Evolutionary conservation across 2,797 vertebrate genomes (phyloP).

Genomic region (Borostomias antarcticus): DNA sequence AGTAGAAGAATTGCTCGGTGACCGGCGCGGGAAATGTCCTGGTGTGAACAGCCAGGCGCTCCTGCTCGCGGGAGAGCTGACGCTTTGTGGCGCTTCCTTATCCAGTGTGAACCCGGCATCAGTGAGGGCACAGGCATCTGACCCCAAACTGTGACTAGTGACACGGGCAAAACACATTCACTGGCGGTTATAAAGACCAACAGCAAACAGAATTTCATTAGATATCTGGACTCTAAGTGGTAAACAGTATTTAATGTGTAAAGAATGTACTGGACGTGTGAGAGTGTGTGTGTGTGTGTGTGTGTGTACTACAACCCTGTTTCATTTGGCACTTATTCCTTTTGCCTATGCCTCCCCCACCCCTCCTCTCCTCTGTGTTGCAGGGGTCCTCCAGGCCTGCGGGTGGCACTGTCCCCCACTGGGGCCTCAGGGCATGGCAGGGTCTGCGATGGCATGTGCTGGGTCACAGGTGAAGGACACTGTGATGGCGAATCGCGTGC

Average conservation of each 20-base stretch:
- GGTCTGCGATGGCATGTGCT: slow-evolving; percentile 83
- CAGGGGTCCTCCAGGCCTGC: slow-evolving; percentile 54
- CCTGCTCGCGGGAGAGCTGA: too few species aligned
- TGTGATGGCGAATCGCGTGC: slow-evolving; percentile 91
- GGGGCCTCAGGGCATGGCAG: slow-evolving; percentile 64
- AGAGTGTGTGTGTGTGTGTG: background rate
- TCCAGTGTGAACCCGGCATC: too few species aligned
- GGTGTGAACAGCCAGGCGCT: too few species aligned
- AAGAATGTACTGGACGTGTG: background rate
- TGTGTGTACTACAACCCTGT: background rate
- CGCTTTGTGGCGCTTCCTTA: too few species aligned
- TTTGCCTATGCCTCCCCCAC: background rate
- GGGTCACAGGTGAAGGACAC: slow-evolving; percentile 96
- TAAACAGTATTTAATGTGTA: too few species aligned
- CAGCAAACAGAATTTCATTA: background rate
- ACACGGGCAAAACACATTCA: background rate
- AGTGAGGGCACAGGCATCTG: background rate
- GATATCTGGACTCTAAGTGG: too few species aligned
- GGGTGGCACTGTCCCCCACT: slow-evolving; percentile 21
- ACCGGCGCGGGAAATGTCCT: too few species aligned
- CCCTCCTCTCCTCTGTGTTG: slow-evolving; percentile 12
- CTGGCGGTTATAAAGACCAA: background rate
- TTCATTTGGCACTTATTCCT: slow-evolving; percentile 3
- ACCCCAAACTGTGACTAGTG: background rate
- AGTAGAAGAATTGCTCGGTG: too few species aligned